A percentile compares a stretch with the other conserved stretches of the same genome.
These are phyloP conservation scores for Macquaria australasica DNA, from an alignment of 2,113 vertebrate species.

Conservation along the genomic window DNA sequence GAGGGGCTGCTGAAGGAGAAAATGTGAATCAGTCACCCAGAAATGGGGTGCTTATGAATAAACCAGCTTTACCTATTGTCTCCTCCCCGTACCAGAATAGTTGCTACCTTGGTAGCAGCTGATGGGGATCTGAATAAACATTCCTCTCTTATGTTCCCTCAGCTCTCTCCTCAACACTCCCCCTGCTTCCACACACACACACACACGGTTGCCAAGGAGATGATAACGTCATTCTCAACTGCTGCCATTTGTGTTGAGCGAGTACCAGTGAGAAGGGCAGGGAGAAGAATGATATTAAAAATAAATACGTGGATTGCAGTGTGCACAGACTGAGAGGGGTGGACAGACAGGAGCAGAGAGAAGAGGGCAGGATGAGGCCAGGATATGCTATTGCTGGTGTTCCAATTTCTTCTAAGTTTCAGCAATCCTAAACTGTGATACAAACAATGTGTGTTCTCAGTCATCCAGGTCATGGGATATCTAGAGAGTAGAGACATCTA, in stretches of 20 bases:
- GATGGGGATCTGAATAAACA: too few species aligned
- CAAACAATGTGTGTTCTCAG: constrained; percentile 5
- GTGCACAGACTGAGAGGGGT: constrained; percentile 31
- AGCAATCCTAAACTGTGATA: neutral
- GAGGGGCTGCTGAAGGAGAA: constrained; percentile 38
- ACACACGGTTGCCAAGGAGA: constrained; percentile 83
- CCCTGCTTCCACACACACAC: constrained; percentile 45
- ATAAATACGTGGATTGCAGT: constrained; percentile 72
- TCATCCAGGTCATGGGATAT: constrained; percentile 18
- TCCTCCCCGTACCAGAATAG: constrained; percentile 13
- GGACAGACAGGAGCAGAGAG: constrained; percentile 21
- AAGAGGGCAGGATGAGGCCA: neutral
- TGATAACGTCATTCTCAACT: constrained; percentile 82
- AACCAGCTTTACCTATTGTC: constrained; percentile 60
- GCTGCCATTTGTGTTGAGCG: constrained; percentile 75
- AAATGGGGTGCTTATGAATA: constrained; percentile 73
- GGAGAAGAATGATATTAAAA: constrained; percentile 73
- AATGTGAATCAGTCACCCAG: constrained; percentile 48
- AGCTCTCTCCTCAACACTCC: constrained; percentile 45
- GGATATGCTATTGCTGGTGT: neutral
- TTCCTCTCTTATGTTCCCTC: constrained; percentile 43
- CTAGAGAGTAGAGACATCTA: too few species aligned
- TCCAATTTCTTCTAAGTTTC: neutral
- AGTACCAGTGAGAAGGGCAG: constrained; percentile 58
- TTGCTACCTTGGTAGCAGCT: too few species aligned